Percentiles rank a stretch among this genome's conserved stretches.
Conservation (phyloP, 92 coral and sea anemone genomes). For the Porites cylindrica region DNA sequence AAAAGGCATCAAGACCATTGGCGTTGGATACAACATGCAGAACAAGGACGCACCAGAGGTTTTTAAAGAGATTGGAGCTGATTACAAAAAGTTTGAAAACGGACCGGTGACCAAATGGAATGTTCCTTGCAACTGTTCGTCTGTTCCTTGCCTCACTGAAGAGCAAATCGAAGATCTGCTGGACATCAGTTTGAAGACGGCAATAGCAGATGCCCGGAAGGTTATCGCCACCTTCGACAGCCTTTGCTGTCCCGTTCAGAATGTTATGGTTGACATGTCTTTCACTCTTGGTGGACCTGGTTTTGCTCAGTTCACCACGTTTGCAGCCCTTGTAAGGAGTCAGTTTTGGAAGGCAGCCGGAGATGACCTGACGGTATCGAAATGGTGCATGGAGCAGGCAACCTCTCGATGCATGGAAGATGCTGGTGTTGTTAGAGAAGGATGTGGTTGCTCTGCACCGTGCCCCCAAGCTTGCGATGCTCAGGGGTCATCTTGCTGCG, state of each 20-base stretch:
- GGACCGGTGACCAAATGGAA: slow-evolving; percentile 73
- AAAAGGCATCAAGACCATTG: slow-evolving; percentile 79
- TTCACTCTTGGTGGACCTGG: slow-evolving; percentile 77
- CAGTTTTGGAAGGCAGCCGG: slow-evolving; percentile 91
- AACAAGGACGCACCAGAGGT: slow-evolving; percentile 64
- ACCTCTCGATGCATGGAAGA: slow-evolving; percentile 71
- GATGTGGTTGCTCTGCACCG: slow-evolving; percentile 84
- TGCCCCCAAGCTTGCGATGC: slow-evolving; percentile 72
- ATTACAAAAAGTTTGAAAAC: slow-evolving; percentile 77
- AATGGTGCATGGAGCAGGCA: slow-evolving; percentile 81
- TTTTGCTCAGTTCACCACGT: slow-evolving; percentile 72
- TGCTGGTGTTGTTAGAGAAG: slow-evolving; percentile 71
- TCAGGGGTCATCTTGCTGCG: slow-evolving; percentile 73
- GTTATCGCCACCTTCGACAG: slow-evolving; percentile 70
- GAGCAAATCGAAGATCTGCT: slow-evolving; percentile 74
- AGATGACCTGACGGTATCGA: slow-evolving; percentile 81
- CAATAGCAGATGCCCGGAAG: slow-evolving; percentile 72
- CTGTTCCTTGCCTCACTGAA: slow-evolving; percentile 80
- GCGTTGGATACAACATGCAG: slow-evolving; percentile 85
- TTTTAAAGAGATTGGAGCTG: slow-evolving; percentile 78
- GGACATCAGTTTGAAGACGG: slow-evolving; percentile 64
- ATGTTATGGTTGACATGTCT: slow-evolving; percentile 91
- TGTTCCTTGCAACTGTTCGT: slow-evolving; percentile 69
- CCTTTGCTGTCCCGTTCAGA: slow-evolving; percentile 91
- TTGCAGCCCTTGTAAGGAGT: slow-evolving; percentile 55